Base-by-base conservation (phyloP, 2,888 invertebrate genomes). In the Pheosia tremula region DNA sequence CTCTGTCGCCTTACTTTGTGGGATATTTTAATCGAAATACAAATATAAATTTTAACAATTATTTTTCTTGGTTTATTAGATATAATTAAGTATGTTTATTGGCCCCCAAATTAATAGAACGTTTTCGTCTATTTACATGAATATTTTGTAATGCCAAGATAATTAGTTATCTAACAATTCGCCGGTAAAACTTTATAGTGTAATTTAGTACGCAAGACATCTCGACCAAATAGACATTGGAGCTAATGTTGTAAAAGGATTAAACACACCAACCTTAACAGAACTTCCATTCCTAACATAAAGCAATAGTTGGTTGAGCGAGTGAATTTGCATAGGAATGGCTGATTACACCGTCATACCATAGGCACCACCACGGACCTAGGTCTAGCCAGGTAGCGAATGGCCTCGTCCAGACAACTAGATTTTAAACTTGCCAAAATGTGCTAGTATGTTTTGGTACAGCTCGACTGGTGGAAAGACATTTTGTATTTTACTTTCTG, bases 251-350 rank as follows among this genome's bases (percentile, higher is more conserved):
- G 24, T 24, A 43, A 52, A 52, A 7, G 63, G 47, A 61, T 72
- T 71, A 37, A 85, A 83, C 62, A 9, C 68, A 41, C 4, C 24
- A 37, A 57, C 78, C 62, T 66, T 66, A 78, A 79, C 74, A 37
- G n/a, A 77, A 86, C 39, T 72, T 36, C 62, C 56, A 64, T 59
- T 75, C 81, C 84, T 83, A 87, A 87, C 83, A 90, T 89, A 90
- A 88, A 88, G 90, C 89, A 89, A 89, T 91, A 91, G 91, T 90
- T 89, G 91, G 88, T 90, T 87, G 89, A 89, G 89, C 82, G 80
- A 82, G 80, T 79, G 87, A 88, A 92, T 92, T 92, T 90, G 90
- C 92, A 91, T 91, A 86, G 90, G 90, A 92, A 92, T 91, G 88
- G 92, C 87, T 90, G 91, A 91, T 91, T 91, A 91, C 87, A 82